Percentiles rank a stretch among this genome's conserved stretches.
Conservation (phyloP, 2,888 invertebrate genomes). For the Drosophila colorata region DNA sequence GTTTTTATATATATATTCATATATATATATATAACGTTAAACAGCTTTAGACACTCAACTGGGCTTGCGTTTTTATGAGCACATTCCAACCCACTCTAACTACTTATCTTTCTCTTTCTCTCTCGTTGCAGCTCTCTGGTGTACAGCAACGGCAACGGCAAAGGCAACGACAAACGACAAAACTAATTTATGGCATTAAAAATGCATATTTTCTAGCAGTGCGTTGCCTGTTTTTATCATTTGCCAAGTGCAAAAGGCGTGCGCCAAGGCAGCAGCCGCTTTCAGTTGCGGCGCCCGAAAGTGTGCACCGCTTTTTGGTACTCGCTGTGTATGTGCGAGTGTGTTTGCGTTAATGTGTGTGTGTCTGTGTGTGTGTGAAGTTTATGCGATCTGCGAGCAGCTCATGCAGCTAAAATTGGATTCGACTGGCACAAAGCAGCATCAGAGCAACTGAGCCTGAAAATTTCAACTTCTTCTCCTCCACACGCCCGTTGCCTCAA, state of each 20-base stretch:
- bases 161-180: constrained; percentile 60
- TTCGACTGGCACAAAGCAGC: constrained; percentile 67
- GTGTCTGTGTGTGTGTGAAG: constrained; percentile 40
- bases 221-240: constrained; percentile 75
- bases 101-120: constrained; percentile 30
- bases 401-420: constrained; percentile 73
- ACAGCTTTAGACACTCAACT: constrained; percentile 64
- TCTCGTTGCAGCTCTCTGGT: constrained; percentile 55
- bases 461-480: constrained; percentile 25
- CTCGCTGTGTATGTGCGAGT: constrained; percentile 2
- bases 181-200: constrained; percentile 81
- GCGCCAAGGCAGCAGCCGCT: constrained; percentile 35
- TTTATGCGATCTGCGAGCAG: constrained; percentile 55
- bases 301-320: constrained; percentile 25
- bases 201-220: constrained; percentile 82
- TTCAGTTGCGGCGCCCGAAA: constrained; percentile 34
- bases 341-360: constrained; percentile 5
- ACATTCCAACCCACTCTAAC: constrained; percentile 33
- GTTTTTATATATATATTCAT: constrained; percentile 17
- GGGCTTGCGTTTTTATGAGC: constrained; percentile 36
- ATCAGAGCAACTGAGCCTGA: constrained; percentile 52
- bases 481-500: constrained; percentile 20
- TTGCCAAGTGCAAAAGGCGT: constrained; percentile 62
- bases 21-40: constrained; percentile 46
- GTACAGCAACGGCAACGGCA: constrained; percentile 32